Evolutionary conservation across 2,888 invertebrate species (phyloP).

Genomic region (Xestoiulus laeticollis): DNA sequence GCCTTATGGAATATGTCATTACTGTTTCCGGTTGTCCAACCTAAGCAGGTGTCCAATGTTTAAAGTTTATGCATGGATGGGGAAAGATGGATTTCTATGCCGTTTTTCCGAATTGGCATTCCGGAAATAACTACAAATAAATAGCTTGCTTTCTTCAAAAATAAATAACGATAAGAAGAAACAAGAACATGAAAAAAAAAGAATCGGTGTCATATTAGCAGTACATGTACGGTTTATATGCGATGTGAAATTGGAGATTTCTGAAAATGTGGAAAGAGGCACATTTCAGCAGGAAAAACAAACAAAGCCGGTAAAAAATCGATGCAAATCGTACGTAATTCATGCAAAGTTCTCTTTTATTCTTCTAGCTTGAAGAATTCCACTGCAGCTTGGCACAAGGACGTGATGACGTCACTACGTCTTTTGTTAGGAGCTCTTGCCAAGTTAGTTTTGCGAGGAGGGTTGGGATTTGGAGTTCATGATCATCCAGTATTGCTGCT

Average conservation of each 20-base stretch:
- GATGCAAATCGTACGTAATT: constrained; percentile 9
- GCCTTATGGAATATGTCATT: too few relatives aligned
- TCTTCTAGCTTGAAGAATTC: background rate
- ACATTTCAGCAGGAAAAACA: background rate
- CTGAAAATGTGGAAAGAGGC: background rate
- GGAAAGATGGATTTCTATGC: background rate
- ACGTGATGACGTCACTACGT: background rate
- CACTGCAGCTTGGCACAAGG: background rate
- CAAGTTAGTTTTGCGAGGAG: background rate
- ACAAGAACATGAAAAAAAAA: background rate
- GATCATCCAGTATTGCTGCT: background rate
- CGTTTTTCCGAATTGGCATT: background rate
- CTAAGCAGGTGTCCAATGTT: background rate
- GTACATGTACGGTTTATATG: background rate
- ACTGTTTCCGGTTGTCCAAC: too few relatives aligned
- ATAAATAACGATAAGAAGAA: background rate
- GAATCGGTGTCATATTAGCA: background rate
- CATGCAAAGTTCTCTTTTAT: background rate
- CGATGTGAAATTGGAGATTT: background rate
- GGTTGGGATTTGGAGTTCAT: background rate
- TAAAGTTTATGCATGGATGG: background rate
- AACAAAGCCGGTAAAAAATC: constrained; percentile 1
- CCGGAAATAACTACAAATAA: background rate
- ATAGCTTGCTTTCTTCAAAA: background rate
- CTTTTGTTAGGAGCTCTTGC: background rate